A percentile compares a stretch with the other conserved stretches of the same genome.
Evolutionary conservation across 2,888 invertebrate genomes (phyloP).

Genomic region (Agrochola lota): DNA sequence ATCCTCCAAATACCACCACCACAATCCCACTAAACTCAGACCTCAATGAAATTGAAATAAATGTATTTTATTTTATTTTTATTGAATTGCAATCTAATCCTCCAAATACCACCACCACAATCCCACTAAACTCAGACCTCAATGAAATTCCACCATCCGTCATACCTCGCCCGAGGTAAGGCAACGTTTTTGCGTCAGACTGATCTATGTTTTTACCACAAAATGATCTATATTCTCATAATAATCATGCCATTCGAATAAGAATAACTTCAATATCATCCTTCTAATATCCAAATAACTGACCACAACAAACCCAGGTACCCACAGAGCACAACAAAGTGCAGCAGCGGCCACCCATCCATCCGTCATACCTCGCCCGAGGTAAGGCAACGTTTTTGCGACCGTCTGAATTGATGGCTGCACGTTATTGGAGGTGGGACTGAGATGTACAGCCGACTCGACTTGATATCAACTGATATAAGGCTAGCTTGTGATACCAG

Average conservation of each 20-base stretch:
- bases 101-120: neutral
- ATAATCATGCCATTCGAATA: neutral
- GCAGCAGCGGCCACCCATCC: constrained; percentile 70
- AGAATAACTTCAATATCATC: neutral
- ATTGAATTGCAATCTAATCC: neutral
- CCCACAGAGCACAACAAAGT: constrained; percentile 56
- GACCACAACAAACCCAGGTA: constrained; percentile 36
- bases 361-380: constrained; percentile 75
- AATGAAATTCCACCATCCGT: constrained; percentile 71
- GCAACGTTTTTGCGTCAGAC: constrained; percentile 72
- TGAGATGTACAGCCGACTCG: constrained; percentile 77
- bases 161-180: constrained; percentile 73
- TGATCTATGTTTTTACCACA: constrained; percentile 47
- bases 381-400: constrained; percentile 73
- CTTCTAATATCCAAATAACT: neutral
- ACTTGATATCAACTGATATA: constrained; percentile 86
- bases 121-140: neutral
- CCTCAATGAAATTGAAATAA: neutral
- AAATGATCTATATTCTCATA: neutral
- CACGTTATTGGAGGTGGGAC: constrained; percentile 86
- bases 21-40: neutral
- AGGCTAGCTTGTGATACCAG: constrained; percentile 76
- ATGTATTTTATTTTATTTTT: too few relatives aligned
- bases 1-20: neutral
- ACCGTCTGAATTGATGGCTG: constrained; percentile 83